A percentile compares a stretch with the other conserved stretches of the same genome.
Evolutionary conservation across 2,797 vertebrate species (phyloP).

Genomic region (Danio kyathit): DNA sequence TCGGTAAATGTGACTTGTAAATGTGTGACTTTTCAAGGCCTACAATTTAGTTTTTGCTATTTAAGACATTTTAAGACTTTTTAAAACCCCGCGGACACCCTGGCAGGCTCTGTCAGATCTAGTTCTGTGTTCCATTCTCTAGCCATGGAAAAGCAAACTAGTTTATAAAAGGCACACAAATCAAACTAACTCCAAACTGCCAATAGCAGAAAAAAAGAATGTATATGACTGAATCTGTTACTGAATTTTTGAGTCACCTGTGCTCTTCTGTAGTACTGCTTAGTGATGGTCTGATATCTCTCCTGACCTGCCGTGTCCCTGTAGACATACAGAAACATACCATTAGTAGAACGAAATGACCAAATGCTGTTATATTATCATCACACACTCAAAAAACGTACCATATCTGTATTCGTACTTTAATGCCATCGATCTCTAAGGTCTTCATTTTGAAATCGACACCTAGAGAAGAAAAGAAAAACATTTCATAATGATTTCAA

Average conservation of each 20-base stretch:
- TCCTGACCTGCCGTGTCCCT: constrained; percentile 98
- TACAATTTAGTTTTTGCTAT: no score
- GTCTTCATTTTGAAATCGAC: constrained; percentile 99
- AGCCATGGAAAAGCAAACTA: no score
- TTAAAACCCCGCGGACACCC: no score
- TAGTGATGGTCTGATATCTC: constrained; percentile 97
- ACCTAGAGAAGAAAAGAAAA: constrained; percentile 74
- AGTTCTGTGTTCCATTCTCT: no score
- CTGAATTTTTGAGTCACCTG: constrained; percentile 79
- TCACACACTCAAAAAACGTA: constrained; percentile 73
- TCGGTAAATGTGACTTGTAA: no score
- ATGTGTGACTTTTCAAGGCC: no score
- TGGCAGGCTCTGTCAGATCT: no score
- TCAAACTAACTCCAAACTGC: no score
- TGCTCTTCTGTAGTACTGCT: constrained; percentile 97
- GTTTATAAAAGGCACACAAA: no score
- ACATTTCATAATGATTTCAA: neutral
- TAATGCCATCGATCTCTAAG: constrained; percentile 94
- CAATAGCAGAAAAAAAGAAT: no score
- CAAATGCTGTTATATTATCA: neutral
- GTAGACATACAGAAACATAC: constrained; percentile 22
- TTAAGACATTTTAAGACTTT: no score
- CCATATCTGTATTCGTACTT: constrained; percentile 99
- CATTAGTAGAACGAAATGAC: constrained; percentile 10
- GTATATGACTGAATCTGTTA: neutral